A percentile compares a stretch with the other conserved stretches of the same genome.
Conservation (phyloP, 2,888 invertebrate species). For the Agrochola lota region DNA sequence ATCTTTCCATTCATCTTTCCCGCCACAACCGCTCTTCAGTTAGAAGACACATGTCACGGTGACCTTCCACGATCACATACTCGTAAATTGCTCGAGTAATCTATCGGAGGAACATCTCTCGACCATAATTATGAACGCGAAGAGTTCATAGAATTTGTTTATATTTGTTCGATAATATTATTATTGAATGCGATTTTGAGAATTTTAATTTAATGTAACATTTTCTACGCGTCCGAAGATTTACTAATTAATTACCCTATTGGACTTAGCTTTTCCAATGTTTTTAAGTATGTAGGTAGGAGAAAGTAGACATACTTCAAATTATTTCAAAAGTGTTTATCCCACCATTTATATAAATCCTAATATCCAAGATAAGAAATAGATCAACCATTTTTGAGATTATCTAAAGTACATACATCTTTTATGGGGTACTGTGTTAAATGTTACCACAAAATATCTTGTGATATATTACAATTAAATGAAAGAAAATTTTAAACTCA, state of each 20-base stretch:
- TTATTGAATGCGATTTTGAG: neutral
- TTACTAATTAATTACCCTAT: neutral
- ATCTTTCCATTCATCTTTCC: conserved; percentile 47
- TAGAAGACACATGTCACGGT: conserved; percentile 45
- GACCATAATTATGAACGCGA: neutral
- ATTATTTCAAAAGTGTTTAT: neutral
- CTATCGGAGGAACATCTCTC: conserved; percentile 13
- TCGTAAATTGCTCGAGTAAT: conserved; percentile 33
- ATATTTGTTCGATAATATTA: neutral
- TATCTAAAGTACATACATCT: too few species aligned
- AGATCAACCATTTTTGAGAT: too few species aligned
- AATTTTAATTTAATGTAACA: neutral
- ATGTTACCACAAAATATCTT: too few species aligned
- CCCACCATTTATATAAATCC: neutral
- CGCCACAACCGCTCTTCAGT: conserved; percentile 41
- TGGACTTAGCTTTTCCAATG: neutral
- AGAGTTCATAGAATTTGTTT: neutral
- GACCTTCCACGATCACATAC: conserved; percentile 37
- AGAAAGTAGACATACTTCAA: neutral
- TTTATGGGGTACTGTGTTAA: too few species aligned
- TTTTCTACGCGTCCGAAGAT: neutral
- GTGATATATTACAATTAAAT: too few species aligned
- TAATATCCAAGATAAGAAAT: neutral
- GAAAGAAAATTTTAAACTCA: too few species aligned
- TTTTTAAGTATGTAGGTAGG: neutral